Percentiles rank a stretch among this genome's conserved stretches.
Conservation (phyloP, 2,888 invertebrate species). For the Cantharis nigra region DNA sequence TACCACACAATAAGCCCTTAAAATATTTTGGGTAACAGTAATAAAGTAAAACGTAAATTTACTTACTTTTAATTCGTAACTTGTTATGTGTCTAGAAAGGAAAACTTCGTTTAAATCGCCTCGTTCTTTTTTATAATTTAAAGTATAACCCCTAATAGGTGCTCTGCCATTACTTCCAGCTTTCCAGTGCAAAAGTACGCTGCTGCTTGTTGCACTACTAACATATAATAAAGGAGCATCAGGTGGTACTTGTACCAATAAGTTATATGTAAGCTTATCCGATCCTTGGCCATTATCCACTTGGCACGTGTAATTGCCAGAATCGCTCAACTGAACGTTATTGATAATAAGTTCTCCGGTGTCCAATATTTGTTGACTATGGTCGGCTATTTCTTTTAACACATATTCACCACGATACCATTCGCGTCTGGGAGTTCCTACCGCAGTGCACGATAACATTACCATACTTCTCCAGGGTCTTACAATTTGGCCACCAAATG, state of each 20-base stretch:
- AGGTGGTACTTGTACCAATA: constrained; percentile 77
- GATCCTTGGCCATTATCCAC: constrained; percentile 71
- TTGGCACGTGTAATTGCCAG: constrained; percentile 75
- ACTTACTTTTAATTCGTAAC: constrained; percentile 67
- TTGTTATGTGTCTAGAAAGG: constrained; percentile 67
- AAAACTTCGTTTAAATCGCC: constrained; percentile 69
- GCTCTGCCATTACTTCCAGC: constrained; percentile 72
- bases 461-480: constrained; percentile 71
- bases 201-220: constrained; percentile 75
- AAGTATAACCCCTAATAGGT: constrained; percentile 68
- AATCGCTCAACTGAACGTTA: constrained; percentile 66
- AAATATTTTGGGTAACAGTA: constrained; percentile 21
- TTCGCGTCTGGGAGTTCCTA: constrained; percentile 68
- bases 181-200: constrained; percentile 76
- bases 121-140: constrained; percentile 68
- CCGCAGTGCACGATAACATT: constrained; percentile 66
- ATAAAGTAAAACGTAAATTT: not conserved
- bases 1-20: constrained; percentile 69
- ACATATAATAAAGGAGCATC: constrained; percentile 74
- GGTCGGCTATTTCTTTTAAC: constrained; percentile 61
- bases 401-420: constrained; percentile 67
- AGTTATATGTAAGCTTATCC: constrained; percentile 66
- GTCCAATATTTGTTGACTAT: constrained; percentile 67
- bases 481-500: constrained; percentile 70
- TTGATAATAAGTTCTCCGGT: constrained; percentile 69